phyloP scores from a whole-genome alignment of 2,888 invertebrate species.

The Dendrolimus pini region DNA sequence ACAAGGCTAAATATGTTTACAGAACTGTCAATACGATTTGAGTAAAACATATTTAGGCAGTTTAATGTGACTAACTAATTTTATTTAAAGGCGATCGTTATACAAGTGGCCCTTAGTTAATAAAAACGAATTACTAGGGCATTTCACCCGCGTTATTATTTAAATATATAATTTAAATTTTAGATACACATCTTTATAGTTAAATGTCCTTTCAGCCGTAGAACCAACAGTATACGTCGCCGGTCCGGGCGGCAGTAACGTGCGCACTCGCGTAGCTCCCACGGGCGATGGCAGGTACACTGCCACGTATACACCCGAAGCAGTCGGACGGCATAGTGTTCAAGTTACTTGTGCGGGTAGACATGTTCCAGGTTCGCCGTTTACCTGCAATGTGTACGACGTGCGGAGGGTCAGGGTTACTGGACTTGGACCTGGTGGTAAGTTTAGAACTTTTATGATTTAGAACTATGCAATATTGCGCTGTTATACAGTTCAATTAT shows the following conservation, averaged over 20 bases:
- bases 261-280: conserved; percentile 83
- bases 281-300: conserved; percentile 82
- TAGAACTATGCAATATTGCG: not conserved
- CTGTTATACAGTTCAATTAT: too few relatives aligned
- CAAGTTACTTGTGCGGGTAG: conserved; percentile 89
- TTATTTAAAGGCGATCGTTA: too few relatives aligned
- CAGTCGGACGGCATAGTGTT: conserved; percentile 91
- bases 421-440: conserved; percentile 75
- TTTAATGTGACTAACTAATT: too few relatives aligned
- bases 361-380: conserved; percentile 93
- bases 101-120: too few relatives aligned
- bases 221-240: conserved; percentile 85
- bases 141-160: too few relatives aligned
- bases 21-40: too few relatives aligned
- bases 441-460: conserved; percentile 4
- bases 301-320: conserved; percentile 88
- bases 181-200: too few relatives aligned
- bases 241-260: conserved; percentile 88
- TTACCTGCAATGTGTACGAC: conserved; percentile 96
- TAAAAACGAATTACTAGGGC: too few relatives aligned
- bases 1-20: too few relatives aligned
- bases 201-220: conserved; percentile 46
- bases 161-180: too few relatives aligned
- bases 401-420: conserved; percentile 87
- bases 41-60: too few relatives aligned